phyloP scores from a whole-genome alignment of 2,888 invertebrate genomes.

The Phalangium opilio region DNA sequence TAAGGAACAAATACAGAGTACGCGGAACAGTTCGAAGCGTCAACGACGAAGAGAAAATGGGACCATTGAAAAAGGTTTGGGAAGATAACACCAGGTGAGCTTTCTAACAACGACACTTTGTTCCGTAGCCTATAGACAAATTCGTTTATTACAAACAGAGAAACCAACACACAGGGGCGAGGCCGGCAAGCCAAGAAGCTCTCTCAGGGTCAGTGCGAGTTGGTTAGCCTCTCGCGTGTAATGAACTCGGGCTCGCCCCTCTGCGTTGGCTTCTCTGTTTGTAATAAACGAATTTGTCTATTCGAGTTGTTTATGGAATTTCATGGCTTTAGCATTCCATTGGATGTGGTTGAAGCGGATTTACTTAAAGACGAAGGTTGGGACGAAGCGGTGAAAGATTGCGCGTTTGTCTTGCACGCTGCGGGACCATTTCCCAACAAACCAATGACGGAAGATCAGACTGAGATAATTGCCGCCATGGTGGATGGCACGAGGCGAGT shows the following conservation, averaged over 20 bases:
- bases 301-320: too few species aligned
- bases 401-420: conserved; percentile 33
- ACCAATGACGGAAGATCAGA: conserved; percentile 26
- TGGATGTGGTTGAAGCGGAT: conserved; percentile 37
- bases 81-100: too few species aligned
- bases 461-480: conserved; percentile 34
- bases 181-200: too few species aligned
- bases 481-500: conserved; percentile 36
- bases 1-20: conserved; percentile 35
- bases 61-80: conserved; percentile 26
- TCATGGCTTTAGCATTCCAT: conserved; percentile 30
- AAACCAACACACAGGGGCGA: too few species aligned
- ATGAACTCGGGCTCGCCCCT: too few species aligned
- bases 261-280: too few species aligned
- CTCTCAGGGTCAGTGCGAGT: too few species aligned
- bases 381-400: conserved; percentile 31
- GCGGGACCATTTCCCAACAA: conserved; percentile 32
- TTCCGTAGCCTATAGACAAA: too few species aligned
- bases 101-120: too few species aligned
- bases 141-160: too few species aligned
- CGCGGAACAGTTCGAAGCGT: conserved; percentile 35
- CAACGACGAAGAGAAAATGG: conserved; percentile 29
- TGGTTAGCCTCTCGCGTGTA: too few species aligned
- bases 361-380: conserved; percentile 32
- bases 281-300: too few species aligned